Evolutionary conservation across 2,113 vertebrate genomes (phyloP).

Genomic region (Gobius niger): DNA sequence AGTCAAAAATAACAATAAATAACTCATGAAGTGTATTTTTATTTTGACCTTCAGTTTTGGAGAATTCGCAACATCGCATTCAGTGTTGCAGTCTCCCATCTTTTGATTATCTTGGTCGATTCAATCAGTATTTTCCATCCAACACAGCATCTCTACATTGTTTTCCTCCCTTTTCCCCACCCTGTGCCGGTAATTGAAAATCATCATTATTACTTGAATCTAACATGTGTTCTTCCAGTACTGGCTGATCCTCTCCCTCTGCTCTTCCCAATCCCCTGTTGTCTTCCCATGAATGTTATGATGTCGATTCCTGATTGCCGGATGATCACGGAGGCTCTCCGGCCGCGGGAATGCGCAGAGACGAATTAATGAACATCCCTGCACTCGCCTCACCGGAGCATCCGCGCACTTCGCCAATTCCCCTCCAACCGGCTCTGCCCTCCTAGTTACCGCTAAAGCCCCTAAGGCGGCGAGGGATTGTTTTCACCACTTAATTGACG

Average conservation of each 20-base stretch:
- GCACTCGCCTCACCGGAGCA: conserved; percentile 58
- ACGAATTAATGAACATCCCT: conserved; percentile 65
- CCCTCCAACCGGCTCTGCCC: conserved; percentile 58
- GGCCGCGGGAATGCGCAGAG: conserved; percentile 29
- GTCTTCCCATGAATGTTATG: conserved; percentile 29
- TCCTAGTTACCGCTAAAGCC: conserved; percentile 58
- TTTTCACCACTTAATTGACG: conserved; percentile 67
- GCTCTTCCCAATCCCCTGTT: conserved; percentile 19
- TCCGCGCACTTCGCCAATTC: conserved; percentile 57
- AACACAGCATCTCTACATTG: background rate
- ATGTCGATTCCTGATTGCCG: conserved; percentile 42
- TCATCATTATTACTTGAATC: background rate
- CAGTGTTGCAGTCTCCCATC: no score
- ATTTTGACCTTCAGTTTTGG: no score
- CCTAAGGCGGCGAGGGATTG: conserved; percentile 58
- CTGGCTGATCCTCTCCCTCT: conserved; percentile 31
- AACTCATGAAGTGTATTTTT: no score
- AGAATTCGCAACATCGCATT: no score
- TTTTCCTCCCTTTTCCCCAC: background rate
- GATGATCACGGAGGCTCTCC: conserved; percentile 40
- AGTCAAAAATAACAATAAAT: no score
- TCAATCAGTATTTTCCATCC: background rate
- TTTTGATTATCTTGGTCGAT: no score
- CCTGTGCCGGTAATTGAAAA: background rate
- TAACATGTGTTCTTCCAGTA: conserved; percentile 6